Conservation (phyloP, 2,797 vertebrate genomes). For the Delichon dasypus region DNA sequence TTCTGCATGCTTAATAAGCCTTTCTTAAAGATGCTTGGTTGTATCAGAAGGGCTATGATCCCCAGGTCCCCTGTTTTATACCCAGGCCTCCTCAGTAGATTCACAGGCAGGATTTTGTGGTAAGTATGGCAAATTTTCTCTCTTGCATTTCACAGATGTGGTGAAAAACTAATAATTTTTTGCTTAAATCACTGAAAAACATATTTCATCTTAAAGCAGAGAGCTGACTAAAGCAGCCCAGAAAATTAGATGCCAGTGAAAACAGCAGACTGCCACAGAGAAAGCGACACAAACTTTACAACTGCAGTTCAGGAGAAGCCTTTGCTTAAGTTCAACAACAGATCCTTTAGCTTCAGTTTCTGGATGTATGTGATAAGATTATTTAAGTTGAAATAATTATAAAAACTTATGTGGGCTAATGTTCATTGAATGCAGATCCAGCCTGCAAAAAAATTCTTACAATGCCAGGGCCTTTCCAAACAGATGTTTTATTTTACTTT, state of each 20-base stretch:
- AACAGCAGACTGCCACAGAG: background rate
- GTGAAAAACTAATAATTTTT: background rate
- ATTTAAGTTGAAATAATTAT: constrained; percentile 27
- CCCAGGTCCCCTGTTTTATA: background rate
- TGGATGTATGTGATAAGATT: background rate
- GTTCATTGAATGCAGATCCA: constrained; percentile 9
- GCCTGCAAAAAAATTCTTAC: background rate
- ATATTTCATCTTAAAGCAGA: background rate
- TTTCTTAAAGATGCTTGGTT: background rate
- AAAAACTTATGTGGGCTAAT: constrained; percentile 4
- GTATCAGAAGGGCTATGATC: background rate
- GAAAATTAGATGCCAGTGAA: background rate
- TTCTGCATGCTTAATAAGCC: background rate
- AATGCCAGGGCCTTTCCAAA: constrained; percentile 8
- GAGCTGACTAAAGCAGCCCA: background rate
- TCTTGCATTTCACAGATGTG: background rate
- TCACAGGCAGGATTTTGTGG: background rate
- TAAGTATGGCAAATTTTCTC: background rate
- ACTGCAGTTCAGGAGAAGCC: background rate
- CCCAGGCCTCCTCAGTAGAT: background rate
- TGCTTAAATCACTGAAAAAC: background rate
- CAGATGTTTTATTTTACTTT: constrained; percentile 70
- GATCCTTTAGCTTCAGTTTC: constrained; percentile 3
- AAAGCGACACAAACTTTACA: background rate
- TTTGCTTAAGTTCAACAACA: background rate